phyloP scores from a whole-genome alignment of 1,140 invertebrate species.

The Tetranychus cinnabarinus region DNA sequence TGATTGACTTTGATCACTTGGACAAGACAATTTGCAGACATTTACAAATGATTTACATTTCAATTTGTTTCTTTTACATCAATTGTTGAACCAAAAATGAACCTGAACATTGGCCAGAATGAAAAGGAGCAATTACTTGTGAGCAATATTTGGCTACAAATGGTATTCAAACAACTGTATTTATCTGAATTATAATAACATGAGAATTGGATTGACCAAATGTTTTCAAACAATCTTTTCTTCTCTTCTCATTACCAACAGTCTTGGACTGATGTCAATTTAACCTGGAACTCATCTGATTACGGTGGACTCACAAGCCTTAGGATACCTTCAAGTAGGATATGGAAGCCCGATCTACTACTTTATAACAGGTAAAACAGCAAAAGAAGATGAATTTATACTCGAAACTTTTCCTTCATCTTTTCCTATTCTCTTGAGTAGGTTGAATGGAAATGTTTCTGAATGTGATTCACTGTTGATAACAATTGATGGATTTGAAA shows the following conservation, averaged over 20 bases:
- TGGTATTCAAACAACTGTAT: neutral
- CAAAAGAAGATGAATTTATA: conserved; percentile 1
- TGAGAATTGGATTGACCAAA: too few relatives aligned
- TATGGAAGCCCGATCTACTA: conserved; percentile 97
- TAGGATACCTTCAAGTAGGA: conserved; percentile 74
- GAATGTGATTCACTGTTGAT: too few relatives aligned
- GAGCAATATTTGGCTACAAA: conserved; percentile 9
- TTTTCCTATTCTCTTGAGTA: too few relatives aligned
- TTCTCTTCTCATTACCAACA: conserved; percentile 20
- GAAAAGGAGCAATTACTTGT: conserved; percentile 12
- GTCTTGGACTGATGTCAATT: conserved; percentile 97
- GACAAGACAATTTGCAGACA: too few relatives aligned
- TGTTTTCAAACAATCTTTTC: too few relatives aligned
- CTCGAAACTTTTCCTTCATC: conserved; percentile 34
- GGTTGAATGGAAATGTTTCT: too few relatives aligned
- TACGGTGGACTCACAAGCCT: conserved; percentile 87
- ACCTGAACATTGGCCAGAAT: neutral
- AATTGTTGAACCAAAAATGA: neutral
- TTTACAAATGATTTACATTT: too few relatives aligned
- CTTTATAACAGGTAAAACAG: conserved; percentile 82
- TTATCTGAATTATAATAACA: too few relatives aligned
- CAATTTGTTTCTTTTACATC: too few relatives aligned
- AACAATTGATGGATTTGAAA: too few relatives aligned
- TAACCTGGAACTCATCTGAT: conserved; percentile 85
- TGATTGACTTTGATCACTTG: too few relatives aligned